Base-by-base conservation (phyloP, 1,140 invertebrate genomes). In the Drosophila insularis region DNA sequence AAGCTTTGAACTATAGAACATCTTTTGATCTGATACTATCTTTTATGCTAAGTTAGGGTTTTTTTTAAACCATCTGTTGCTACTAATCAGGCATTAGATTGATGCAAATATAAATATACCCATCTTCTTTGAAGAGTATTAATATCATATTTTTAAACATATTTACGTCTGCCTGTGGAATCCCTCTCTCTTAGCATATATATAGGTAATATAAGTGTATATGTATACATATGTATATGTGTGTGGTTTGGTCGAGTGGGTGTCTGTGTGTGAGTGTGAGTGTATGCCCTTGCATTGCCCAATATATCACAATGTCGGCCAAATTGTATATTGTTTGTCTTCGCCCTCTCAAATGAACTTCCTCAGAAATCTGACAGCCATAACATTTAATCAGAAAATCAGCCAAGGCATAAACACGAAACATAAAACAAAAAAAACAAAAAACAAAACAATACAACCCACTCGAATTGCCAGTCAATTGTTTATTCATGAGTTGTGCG, bases 71-170 rank as follows among this genome's bases (percentile, higher is more conserved):
- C 4, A 23, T 23, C 23, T 23, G 23, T 4, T 23, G 5, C 4
- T 27, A 27, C 4, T 27, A 2, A 5, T 27, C 27, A 2, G 27
- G 5, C 4, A 27, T 27, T 4, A 5, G 27, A 6, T 27, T 27
- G 27, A 27, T 1, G 27, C 27, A 27, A 6, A 27, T 27, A 6
- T 27, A 5, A 5, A 27, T 50, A 50, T 50, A 21, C 43, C 43
- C 43, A 10, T 10, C 5, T 10, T 1, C 4, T 50, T 8, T 21
- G 4, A 8, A 50, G 43, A 19, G 17, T 50, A 50, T 50, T 53
- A 35, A 78, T 66, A 65, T 79, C 67, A 85, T 85, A 84, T 80
- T 80, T 85, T 76, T 76, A 78, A 86, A 81, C 43, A 50, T 50
- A 50, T 50, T 50, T 50, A 50, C 71, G 71, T 23, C 63, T 23